Evolutionary conservation across 2,888 invertebrate genomes (phyloP).

Genomic region (Campaea margaritaria): DNA sequence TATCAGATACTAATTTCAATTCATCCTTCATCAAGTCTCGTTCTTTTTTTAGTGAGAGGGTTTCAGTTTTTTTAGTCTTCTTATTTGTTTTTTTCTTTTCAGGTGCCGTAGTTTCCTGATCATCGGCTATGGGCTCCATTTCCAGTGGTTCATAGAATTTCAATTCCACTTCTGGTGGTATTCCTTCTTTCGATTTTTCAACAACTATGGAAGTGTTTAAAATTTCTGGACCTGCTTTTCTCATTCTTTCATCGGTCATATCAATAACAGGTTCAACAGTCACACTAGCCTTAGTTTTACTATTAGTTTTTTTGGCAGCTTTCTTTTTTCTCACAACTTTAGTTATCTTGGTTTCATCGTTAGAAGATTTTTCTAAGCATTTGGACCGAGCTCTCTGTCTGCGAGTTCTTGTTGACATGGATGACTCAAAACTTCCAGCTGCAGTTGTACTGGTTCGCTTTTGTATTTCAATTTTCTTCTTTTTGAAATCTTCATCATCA

Average conservation of each 20-base stretch:
- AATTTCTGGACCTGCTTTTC: constrained; percentile 50
- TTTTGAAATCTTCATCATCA: constrained; percentile 68
- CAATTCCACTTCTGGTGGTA: constrained; percentile 41
- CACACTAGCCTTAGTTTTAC: constrained; percentile 19
- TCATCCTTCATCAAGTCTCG: constrained; percentile 37
- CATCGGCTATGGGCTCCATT: constrained; percentile 59
- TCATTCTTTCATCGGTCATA: constrained; percentile 68
- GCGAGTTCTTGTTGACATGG: constrained; percentile 41
- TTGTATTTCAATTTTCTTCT: constrained; percentile 50
- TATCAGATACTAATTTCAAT: constrained; percentile 7
- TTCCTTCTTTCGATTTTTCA: constrained; percentile 35
- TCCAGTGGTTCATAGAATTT: constrained; percentile 43
- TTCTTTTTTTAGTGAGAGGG: constrained; percentile 31
- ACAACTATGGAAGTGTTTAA: constrained; percentile 61
- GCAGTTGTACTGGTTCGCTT: constrained; percentile 51
- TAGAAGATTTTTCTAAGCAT: constrained; percentile 48
- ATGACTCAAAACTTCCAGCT: constrained; percentile 47
- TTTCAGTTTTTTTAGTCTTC: constrained; percentile 37
- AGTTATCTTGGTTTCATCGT: constrained; percentile 41
- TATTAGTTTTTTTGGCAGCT: constrained; percentile 26
- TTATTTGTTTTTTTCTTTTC: constrained; percentile 33
- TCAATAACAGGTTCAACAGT: constrained; percentile 36
- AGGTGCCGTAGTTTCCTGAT: constrained; percentile 33
- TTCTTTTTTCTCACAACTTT: constrained; percentile 42
- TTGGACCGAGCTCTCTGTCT: constrained; percentile 40